Conservation (phyloP, 1,140 invertebrate genomes). For the Drosophila nigrodunni region DNA sequence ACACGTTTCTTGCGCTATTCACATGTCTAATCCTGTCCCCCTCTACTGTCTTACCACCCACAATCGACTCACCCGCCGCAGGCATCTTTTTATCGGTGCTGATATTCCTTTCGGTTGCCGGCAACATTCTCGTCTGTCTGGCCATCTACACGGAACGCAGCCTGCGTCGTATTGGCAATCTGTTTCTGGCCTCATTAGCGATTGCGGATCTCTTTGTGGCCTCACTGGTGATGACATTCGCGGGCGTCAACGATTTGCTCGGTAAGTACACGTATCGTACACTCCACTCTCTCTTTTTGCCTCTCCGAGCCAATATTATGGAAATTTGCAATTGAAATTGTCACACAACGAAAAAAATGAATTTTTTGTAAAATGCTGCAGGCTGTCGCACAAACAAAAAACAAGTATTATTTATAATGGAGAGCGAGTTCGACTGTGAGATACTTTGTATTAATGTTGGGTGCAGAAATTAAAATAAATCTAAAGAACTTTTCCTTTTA, state of each 20-base stretch:
- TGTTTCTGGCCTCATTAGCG: slow-evolving; percentile 97
- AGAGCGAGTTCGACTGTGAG: too few relatives aligned
- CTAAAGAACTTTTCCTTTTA: neutral
- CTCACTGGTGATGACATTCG: slow-evolving; percentile 96
- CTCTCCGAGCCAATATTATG: slow-evolving; percentile 39
- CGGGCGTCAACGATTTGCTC: slow-evolving; percentile 93
- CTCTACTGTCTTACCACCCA: neutral
- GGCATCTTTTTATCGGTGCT: slow-evolving; percentile 94
- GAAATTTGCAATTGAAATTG: slow-evolving; percentile 78
- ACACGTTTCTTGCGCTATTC: slow-evolving; percentile 24
- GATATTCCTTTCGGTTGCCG: slow-evolving; percentile 96
- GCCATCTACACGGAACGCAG: slow-evolving; percentile 98
- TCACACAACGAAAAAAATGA: slow-evolving; percentile 35
- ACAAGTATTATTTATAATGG: slow-evolving; percentile 7
- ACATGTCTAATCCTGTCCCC: slow-evolving; percentile 53
- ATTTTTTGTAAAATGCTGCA: slow-evolving; percentile 79
- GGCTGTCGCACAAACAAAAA: slow-evolving; percentile 48
- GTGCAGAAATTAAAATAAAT: too few relatives aligned
- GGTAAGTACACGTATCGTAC: slow-evolving; percentile 78
- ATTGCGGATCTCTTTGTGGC: slow-evolving; percentile 98
- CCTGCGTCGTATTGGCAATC: slow-evolving; percentile 95
- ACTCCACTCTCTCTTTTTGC: neutral
- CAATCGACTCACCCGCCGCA: slow-evolving; percentile 74
- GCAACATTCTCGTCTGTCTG: slow-evolving; percentile 97
- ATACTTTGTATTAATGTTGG: too few relatives aligned